Evolutionary conservation across 2,797 vertebrate genomes (phyloP).

Genomic region (Clarias laeviceps): DNA sequence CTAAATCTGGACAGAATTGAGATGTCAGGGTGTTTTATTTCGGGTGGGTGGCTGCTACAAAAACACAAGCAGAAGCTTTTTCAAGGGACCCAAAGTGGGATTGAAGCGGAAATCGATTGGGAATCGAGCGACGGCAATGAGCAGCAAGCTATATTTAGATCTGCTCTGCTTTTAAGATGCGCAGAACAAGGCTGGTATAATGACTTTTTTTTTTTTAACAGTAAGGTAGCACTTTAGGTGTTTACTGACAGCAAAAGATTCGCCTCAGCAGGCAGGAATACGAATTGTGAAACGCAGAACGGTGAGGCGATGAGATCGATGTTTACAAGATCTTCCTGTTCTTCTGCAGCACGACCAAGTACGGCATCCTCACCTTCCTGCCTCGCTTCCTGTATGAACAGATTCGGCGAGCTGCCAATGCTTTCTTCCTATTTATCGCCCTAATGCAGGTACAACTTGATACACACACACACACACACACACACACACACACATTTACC

Average conservation of each 20-base stretch:
- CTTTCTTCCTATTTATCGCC: constrained; percentile 99
- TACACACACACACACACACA: neutral
- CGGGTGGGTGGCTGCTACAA: constrained; percentile 22
- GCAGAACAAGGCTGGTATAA: constrained; percentile 18
- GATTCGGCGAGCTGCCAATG: constrained; percentile 96
- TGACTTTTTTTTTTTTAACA: constrained; percentile 37
- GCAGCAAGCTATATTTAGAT: constrained; percentile 35
- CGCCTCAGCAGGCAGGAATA: neutral
- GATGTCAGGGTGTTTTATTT: constrained; percentile 41
- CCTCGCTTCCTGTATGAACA: constrained; percentile 99
- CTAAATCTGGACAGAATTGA: constrained; percentile 63
- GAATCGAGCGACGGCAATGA: constrained; percentile 28
- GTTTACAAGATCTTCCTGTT: constrained; percentile 27
- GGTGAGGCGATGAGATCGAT: neutral
- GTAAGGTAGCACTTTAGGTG: neutral
- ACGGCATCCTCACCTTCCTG: constrained; percentile 96
- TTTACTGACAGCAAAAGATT: constrained; percentile 17
- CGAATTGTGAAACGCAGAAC: neutral
- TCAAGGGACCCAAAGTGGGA: constrained; percentile 22
- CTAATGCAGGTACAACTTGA: constrained; percentile 90
- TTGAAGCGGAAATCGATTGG: constrained; percentile 41
- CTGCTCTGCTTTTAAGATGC: constrained; percentile 46
- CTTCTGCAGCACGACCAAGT: constrained; percentile 90
- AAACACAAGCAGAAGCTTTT: constrained; percentile 43
- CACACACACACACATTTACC: neutral